Percentiles rank a stretch among this genome's conserved stretches.
phyloP scores from a whole-genome alignment of 2,113 vertebrate species.

The Macheiramphus alcinus region DNA sequence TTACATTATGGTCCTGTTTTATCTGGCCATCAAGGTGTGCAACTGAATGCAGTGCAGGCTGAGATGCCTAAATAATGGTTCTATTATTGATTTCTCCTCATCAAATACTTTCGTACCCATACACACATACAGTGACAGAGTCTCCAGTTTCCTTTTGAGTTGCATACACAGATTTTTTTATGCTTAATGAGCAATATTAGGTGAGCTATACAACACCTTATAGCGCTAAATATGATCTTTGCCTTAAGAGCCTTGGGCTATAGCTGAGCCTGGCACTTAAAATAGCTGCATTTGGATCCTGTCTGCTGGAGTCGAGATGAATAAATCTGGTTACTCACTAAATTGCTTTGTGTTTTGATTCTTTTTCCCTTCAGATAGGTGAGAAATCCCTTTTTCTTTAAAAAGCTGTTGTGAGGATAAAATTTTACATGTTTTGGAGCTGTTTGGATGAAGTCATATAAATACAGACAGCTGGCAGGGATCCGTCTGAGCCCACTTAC shows the following conservation, averaged over 20 bases:
- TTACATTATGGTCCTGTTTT: neutral
- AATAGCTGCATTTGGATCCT: neutral
- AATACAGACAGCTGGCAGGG: slow-evolving; percentile 28
- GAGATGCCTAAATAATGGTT: neutral
- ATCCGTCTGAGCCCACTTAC: slow-evolving; percentile 5
- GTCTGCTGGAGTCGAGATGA: neutral
- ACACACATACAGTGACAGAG: neutral
- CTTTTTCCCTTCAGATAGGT: neutral
- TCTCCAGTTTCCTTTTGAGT: neutral
- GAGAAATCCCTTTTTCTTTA: neutral
- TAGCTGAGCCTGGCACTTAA: neutral
- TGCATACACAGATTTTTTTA: neutral
- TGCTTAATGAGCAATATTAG: neutral
- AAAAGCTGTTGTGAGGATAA: neutral
- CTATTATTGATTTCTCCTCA: neutral
- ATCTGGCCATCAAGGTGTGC: slow-evolving; percentile 13
- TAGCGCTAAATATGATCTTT: neutral
- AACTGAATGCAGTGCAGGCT: neutral
- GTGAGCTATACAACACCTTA: neutral
- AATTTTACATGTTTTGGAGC: neutral
- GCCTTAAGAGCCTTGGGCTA: neutral
- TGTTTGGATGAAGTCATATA: neutral
- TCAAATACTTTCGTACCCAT: neutral
- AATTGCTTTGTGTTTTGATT: neutral
- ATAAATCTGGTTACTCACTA: neutral